Conservation (phyloP, 2,113 vertebrate species). For the Elephas maximus region DNA sequence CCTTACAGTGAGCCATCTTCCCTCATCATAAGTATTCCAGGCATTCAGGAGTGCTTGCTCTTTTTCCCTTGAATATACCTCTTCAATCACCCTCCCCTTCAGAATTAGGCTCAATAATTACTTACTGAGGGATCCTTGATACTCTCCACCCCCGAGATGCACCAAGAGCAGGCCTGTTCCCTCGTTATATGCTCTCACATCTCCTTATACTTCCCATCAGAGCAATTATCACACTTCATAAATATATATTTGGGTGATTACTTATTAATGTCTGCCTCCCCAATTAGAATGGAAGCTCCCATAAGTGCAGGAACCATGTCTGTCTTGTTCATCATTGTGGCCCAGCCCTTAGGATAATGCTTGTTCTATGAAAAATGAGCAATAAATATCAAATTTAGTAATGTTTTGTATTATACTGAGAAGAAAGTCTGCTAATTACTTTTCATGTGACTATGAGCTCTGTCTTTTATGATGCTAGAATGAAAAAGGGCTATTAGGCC, state of each 20-base stretch:
- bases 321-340: background rate
- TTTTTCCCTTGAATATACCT: background rate
- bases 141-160: background rate
- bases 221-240: background rate
- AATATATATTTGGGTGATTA: background rate
- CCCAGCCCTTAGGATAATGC: background rate
- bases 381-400: slow-evolving; percentile 27
- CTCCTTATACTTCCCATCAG: background rate
- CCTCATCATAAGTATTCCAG: background rate
- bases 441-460: background rate
- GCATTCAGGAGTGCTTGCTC: background rate
- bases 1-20: background rate
- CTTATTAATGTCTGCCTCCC: background rate
- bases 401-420: background rate
- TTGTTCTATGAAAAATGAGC: background rate
- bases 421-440: background rate
- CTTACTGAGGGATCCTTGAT: background rate
- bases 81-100: accelerated
- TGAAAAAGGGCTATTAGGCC: background rate
- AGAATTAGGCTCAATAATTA: background rate
- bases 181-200: background rate
- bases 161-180: background rate
- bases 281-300: background rate
- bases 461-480: background rate
- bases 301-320: background rate